A percentile compares a stretch with the other conserved stretches of the same genome.
Evolutionary conservation across 2,113 vertebrate species (phyloP).

Genomic region (Parotia lawesii): DNA sequence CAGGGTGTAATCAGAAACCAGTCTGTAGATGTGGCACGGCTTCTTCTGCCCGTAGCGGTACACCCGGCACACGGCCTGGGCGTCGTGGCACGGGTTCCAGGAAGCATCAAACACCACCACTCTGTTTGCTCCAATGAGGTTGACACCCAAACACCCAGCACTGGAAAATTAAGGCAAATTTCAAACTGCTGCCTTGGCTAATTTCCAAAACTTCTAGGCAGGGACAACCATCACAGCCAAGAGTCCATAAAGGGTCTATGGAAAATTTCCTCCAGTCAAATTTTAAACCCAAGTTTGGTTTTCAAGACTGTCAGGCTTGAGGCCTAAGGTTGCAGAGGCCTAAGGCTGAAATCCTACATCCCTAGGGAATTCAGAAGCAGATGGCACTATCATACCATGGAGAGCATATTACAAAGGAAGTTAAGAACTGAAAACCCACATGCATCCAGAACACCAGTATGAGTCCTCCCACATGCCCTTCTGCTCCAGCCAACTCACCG

Average conservation of each 20-base stretch:
- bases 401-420: not conserved
- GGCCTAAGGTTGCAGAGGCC: not conserved
- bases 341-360: not conserved
- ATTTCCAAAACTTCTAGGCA: not conserved
- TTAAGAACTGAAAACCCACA: not conserved
- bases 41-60: conserved; percentile 97
- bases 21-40: conserved; percentile 92
- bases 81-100: conserved; percentile 98
- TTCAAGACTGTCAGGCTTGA: not conserved
- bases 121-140: conserved; percentile 94
- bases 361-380: not conserved
- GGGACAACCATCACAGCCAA: not conserved
- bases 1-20: conserved; percentile 95
- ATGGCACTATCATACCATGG: not conserved
- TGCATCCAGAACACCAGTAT: not conserved
- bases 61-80: conserved; percentile 94
- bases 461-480: not conserved
- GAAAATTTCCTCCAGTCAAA: not conserved
- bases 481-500: conserved; percentile 75
- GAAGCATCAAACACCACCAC: conserved; percentile 98
- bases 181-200: not conserved
- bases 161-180: conserved; percentile 70
- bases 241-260: not conserved
- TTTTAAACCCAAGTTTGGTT: not conserved
- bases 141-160: conserved; percentile 95